Conservation (phyloP, 2,888 invertebrate genomes). For the Chesias legatella region DNA sequence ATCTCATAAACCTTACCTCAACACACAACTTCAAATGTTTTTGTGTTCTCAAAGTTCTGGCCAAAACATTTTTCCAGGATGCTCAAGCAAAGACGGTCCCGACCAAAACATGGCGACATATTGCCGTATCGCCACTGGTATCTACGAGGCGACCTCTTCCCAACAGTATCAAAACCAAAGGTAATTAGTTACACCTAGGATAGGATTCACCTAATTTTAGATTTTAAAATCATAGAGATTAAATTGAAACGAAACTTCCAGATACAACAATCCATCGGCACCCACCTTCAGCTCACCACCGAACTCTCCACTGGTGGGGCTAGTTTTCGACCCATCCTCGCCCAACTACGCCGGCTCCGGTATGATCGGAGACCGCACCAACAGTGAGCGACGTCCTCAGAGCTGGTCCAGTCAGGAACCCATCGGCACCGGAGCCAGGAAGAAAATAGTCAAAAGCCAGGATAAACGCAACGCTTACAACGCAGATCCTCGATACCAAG, state of each 20-base stretch:
- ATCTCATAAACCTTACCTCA: too few relatives aligned
- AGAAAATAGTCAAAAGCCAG: slow-evolving; percentile 71
- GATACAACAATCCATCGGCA: slow-evolving; percentile 63
- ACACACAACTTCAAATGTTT: too few relatives aligned
- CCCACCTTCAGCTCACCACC: slow-evolving; percentile 74
- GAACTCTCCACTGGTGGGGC: slow-evolving; percentile 68
- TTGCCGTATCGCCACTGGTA: slow-evolving; percentile 61
- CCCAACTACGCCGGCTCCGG: slow-evolving; percentile 58
- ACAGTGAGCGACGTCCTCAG: slow-evolving; percentile 64
- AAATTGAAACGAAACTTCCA: slow-evolving; percentile 44
- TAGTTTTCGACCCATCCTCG: slow-evolving; percentile 68
- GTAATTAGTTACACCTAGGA: slow-evolving; percentile 37
- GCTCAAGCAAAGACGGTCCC: slow-evolving; percentile 59
- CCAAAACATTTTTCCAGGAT: slow-evolving; percentile 37
- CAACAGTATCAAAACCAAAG: slow-evolving; percentile 64
- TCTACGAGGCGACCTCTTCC: slow-evolving; percentile 61
- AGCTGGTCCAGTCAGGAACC: slow-evolving; percentile 69
- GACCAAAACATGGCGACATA: slow-evolving; percentile 65
- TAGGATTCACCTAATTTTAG: slow-evolving; percentile 13
- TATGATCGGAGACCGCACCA: slow-evolving; percentile 56
- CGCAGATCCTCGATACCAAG: slow-evolving; percentile 60
- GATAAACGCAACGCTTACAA: slow-evolving; percentile 63
- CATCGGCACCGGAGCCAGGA: slow-evolving; percentile 73
- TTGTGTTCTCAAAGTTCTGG: too few relatives aligned
- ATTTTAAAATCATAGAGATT: slow-evolving; percentile 24